A percentile compares a stretch with the other conserved stretches of the same genome.
Conservation (phyloP, 2,113 vertebrate genomes). For the Carettochelys insculpta region DNA sequence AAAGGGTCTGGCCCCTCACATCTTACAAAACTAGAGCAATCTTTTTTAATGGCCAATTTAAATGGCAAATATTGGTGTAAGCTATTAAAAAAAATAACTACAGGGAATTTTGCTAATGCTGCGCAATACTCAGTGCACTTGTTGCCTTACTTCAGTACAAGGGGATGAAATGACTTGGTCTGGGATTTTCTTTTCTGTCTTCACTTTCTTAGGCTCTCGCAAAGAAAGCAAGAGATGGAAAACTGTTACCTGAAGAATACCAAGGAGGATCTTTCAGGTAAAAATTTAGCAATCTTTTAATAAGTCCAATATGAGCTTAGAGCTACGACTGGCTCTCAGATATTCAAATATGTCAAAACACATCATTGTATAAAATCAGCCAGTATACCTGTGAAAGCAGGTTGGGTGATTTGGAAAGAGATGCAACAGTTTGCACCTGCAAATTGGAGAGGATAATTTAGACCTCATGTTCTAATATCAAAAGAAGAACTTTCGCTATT, state of each 20-base stretch:
- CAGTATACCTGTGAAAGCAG: background rate
- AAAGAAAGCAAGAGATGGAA: slow-evolving; percentile 94
- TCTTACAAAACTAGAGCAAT: background rate
- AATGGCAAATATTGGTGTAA: too few species aligned
- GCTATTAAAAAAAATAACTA: background rate
- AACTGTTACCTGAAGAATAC: slow-evolving; percentile 94
- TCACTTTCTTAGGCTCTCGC: slow-evolving; percentile 81
- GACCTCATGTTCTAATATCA: background rate
- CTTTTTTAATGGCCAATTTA: background rate
- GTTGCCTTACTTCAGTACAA: background rate
- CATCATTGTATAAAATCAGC: background rate
- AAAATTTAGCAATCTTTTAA: slow-evolving; percentile 4
- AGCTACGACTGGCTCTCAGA: background rate
- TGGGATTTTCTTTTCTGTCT: background rate
- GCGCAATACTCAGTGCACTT: background rate
- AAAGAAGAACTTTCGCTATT: background rate
- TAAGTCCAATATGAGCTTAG: background rate
- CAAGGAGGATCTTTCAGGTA: slow-evolving; percentile 98
- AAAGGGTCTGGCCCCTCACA: background rate
- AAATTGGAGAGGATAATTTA: background rate
- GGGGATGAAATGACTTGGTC: background rate
- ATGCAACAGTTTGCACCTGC: background rate
- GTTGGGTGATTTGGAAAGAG: background rate
- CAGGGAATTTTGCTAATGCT: background rate
- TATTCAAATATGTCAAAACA: background rate